Evolutionary conservation across 2,888 invertebrate genomes (phyloP), one percentile per base, ranked within the genome.

Genomic region (Drosophila kambysellisi): DNA sequence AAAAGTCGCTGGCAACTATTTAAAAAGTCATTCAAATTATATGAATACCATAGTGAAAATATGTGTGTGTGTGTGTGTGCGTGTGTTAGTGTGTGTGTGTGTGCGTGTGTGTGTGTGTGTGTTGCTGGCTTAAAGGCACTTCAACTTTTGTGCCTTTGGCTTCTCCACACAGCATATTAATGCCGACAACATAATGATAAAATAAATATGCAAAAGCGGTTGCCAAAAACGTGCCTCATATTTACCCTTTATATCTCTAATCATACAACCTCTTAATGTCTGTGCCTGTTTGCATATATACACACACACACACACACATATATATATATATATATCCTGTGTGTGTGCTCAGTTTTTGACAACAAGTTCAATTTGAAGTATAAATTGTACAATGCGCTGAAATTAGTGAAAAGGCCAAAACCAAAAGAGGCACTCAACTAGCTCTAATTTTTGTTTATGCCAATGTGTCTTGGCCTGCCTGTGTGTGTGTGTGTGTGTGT

Each of bases 151-250:
- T 20, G 74, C 69, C 61, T 50, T 50, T 65, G 52, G 72, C 67
- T 67, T 67, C 39, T 61, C 57, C 70, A 71, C 58, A 57, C 69
- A 90, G 89, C 89, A 83, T 90, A 86, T 83, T 89, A 89, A 89
- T 89, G 89, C 88, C 91, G 29, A 88, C 30, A 50, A 90, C 92
- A 91, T 92, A 92, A 92, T 93, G 92, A 92, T 92, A 92, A 92
- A 93, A 92, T 92, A 92, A 93, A 92, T 92, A 92, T 91, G 92
- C 91, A 81, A 89, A 91, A 91, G 91, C 90, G 91, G 91, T 91
- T 92, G 80, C 81, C 83, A 71, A 82, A 81, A 89, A 89, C 91
- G 91, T 91, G 91, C 89, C 63, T 83, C 80, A 81, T 88, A 88
- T 88, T 86, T 68, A 67, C 68, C 82, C 88, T 83, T 88, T 82